Evolutionary conservation across 53 echinoderm and acorn worm genomes (phyloP).

Genomic region (Zoroaster sp.): DNA sequence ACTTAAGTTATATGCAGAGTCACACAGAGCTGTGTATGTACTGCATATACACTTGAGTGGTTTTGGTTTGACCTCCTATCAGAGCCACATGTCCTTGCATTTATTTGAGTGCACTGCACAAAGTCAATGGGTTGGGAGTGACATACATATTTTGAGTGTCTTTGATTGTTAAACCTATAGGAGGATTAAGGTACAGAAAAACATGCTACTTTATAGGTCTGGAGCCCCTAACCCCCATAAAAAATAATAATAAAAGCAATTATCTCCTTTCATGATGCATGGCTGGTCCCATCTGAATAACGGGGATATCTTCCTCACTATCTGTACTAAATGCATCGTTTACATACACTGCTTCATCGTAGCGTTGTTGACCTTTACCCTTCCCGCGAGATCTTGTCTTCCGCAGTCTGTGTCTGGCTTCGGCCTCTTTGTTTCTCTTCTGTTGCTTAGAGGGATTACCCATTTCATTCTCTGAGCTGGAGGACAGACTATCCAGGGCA

Average conservation of each 20-base stretch:
- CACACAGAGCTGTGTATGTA: too few relatives aligned
- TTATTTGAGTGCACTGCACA: too few relatives aligned
- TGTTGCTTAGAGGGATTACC: not conserved
- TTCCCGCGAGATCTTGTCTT: conserved; percentile 91
- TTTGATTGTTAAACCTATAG: too few relatives aligned
- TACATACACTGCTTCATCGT: conserved; percentile 53
- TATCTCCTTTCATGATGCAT: conserved; percentile 14
- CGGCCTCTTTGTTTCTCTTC: conserved; percentile 42
- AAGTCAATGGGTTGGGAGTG: too few relatives aligned
- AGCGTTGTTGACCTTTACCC: conserved; percentile 73
- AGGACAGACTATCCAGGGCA: conserved; percentile 66
- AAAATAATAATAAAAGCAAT: too few relatives aligned
- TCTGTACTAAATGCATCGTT: conserved; percentile 70
- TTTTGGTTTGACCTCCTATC: too few relatives aligned
- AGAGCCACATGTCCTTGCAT: too few relatives aligned
- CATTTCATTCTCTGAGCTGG: conserved; percentile 25
- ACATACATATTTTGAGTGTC: too few relatives aligned
- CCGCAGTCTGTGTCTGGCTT: conserved; percentile 55
- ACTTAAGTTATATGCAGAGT: too few relatives aligned
- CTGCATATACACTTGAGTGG: too few relatives aligned
- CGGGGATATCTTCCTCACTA: conserved; percentile 73
- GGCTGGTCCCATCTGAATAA: conserved; percentile 71
- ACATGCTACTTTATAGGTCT: not conserved
- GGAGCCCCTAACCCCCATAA: too few relatives aligned
- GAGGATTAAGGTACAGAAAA: not conserved